A percentile compares a stretch with the other conserved stretches of the same genome.
Conservation (phyloP, 2,797 vertebrate species). For the Acridotheres tristis region DNA sequence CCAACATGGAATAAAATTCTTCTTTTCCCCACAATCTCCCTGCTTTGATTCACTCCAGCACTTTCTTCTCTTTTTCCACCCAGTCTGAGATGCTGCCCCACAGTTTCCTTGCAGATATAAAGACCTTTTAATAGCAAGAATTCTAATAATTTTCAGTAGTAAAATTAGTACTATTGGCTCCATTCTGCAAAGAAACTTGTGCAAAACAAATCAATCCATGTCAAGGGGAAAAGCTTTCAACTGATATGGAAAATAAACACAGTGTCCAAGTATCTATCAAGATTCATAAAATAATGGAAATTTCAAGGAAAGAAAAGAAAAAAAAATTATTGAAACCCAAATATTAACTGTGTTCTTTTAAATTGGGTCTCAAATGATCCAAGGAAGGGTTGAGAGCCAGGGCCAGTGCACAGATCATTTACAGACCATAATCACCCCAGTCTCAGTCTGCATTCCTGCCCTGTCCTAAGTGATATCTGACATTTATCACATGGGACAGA, state of each 20-base stretch:
- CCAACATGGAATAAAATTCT: neutral
- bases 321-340: neutral
- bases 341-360: slow-evolving; percentile 6
- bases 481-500: slow-evolving; percentile 25
- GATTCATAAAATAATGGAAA: neutral
- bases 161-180: neutral
- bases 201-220: slow-evolving; percentile 37
- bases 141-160: neutral
- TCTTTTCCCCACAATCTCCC: neutral
- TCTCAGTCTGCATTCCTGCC: slow-evolving; percentile 25
- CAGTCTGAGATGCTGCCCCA: neutral
- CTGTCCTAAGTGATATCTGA: slow-evolving; percentile 35
- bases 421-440: slow-evolving; percentile 5
- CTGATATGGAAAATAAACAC: slow-evolving; percentile 25
- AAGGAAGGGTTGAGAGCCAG: slow-evolving; percentile 21
- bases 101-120: neutral
- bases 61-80: neutral
- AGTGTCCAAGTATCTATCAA: slow-evolving; percentile 26
- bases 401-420: slow-evolving; percentile 35
- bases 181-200: neutral
- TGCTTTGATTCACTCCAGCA: neutral
- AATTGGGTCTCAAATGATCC: slow-evolving; percentile 8
- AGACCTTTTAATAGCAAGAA: neutral
- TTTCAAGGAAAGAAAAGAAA: neutral
- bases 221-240: slow-evolving; percentile 10